phyloP scores from a whole-genome alignment of 2,797 vertebrate genomes.

The Zenarchopterus dispar region DNA sequence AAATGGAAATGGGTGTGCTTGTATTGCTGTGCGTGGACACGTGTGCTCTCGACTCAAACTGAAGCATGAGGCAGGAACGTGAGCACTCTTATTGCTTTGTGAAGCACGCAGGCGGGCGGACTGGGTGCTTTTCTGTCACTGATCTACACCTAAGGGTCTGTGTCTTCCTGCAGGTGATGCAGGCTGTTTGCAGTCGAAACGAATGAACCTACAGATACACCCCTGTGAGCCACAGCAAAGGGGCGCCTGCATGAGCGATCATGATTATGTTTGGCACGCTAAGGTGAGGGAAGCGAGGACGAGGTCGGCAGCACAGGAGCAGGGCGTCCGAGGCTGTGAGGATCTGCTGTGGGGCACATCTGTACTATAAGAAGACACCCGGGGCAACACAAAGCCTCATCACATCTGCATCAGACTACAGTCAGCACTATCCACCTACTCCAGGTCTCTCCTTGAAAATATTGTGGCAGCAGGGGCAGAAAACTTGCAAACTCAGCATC shows the following conservation, averaged over 20 bases:
- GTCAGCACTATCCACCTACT: slow-evolving; percentile 31
- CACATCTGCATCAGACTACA: slow-evolving; percentile 23
- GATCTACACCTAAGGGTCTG: slow-evolving; percentile 16
- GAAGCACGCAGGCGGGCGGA: slow-evolving; percentile 20
- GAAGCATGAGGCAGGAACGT: background rate
- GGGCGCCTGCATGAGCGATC: slow-evolving; percentile 6
- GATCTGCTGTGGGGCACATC: slow-evolving; percentile 44
- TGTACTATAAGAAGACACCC: slow-evolving; percentile 55
- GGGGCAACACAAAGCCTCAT: slow-evolving; percentile 29
- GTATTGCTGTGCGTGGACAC: slow-evolving; percentile 34
- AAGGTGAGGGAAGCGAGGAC: slow-evolving; percentile 21
- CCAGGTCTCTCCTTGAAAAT: slow-evolving; percentile 11
- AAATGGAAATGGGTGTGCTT: slow-evolving; percentile 1
- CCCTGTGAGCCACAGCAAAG: slow-evolving; percentile 12
- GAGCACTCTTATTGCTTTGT: slow-evolving; percentile 66
- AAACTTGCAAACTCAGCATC: slow-evolving; percentile 3
- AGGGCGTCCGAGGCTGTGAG: slow-evolving; percentile 40
- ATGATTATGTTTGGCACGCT: slow-evolving; percentile 54
- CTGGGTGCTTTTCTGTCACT: slow-evolving; percentile 17
- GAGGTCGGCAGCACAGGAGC: slow-evolving; percentile 22
- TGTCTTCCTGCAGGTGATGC: slow-evolving; percentile 7
- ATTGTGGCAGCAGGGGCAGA: slow-evolving; percentile 13
- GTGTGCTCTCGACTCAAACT: background rate
- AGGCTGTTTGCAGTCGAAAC: slow-evolving; percentile 15
- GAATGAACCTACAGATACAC: slow-evolving; percentile 15